phyloP scores from a whole-genome alignment of 2,797 vertebrate species.

The Squalus acanthias region DNA sequence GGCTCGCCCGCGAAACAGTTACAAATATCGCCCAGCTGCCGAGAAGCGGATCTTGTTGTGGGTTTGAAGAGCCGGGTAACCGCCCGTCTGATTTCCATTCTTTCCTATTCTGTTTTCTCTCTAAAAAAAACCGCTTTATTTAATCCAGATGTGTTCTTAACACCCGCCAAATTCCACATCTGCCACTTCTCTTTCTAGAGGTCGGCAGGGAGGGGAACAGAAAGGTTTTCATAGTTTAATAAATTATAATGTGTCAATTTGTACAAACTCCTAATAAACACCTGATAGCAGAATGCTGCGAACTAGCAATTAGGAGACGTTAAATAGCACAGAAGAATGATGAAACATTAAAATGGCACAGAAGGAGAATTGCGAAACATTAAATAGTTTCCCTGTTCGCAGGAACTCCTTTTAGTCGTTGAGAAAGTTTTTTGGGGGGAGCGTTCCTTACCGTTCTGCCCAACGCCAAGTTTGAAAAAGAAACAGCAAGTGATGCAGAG shows the following conservation, averaged over 20 bases:
- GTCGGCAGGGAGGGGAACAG: too few species aligned
- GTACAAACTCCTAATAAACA: not conserved
- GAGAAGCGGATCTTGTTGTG: not conserved
- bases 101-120: not conserved
- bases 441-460: not conserved
- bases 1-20: not conserved
- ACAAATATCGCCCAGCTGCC: not conserved
- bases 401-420: not conserved
- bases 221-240: not conserved
- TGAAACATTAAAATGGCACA: not conserved
- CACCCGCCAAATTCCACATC: conserved; percentile 21
- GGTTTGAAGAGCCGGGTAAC: not conserved
- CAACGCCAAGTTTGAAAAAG: not conserved
- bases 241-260: not conserved
- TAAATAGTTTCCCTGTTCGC: too few species aligned
- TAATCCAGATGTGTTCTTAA: conserved; percentile 24
- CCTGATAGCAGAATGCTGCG: not conserved
- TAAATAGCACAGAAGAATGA: not conserved
- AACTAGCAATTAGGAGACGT: too few species aligned
- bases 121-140: not conserved
- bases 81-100: not conserved
- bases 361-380: not conserved
- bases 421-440: not conserved
- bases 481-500: not conserved
- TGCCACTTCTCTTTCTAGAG: not conserved